phyloP scores from a whole-genome alignment of 2,888 invertebrate species.

The Alloscopus bannaensis region DNA sequence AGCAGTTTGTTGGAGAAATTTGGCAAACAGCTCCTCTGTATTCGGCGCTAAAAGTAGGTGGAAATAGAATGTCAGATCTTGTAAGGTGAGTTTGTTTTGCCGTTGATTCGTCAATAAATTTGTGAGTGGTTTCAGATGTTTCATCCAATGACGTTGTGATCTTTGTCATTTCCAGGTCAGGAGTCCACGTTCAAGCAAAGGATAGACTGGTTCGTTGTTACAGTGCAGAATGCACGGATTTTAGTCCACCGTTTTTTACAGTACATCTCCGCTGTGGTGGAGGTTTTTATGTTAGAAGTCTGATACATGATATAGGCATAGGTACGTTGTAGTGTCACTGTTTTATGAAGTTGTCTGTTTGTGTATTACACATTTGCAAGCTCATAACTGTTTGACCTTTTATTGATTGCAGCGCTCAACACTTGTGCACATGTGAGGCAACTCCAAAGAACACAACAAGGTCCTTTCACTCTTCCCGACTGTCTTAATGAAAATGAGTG shows the following conservation, averaged over 20 bases:
- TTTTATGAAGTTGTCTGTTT: neutral
- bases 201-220: conserved; percentile 72
- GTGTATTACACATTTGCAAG: neutral
- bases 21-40: conserved; percentile 73
- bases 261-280: conserved; percentile 70
- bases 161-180: conserved; percentile 67
- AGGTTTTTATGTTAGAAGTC: conserved; percentile 70
- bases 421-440: conserved; percentile 71
- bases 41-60: conserved; percentile 72
- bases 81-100: conserved; percentile 65
- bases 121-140: too few relatives aligned
- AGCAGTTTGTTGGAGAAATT: conserved; percentile 72
- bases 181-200: conserved; percentile 66
- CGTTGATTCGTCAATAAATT: conserved; percentile 2
- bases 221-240: conserved; percentile 70
- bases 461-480: conserved; percentile 70
- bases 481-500: conserved; percentile 69
- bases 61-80: conserved; percentile 71
- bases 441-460: conserved; percentile 70
- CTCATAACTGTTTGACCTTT: conserved; percentile 1
- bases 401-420: conserved; percentile 63
- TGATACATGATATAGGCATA: conserved; percentile 70
- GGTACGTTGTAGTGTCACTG: conserved; percentile 58
- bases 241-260: conserved; percentile 71
- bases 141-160: neutral